These are phyloP conservation scores for Brienomyrus brachyistius DNA, from an alignment of 2,113 vertebrate genomes.

Conservation along the genomic window DNA sequence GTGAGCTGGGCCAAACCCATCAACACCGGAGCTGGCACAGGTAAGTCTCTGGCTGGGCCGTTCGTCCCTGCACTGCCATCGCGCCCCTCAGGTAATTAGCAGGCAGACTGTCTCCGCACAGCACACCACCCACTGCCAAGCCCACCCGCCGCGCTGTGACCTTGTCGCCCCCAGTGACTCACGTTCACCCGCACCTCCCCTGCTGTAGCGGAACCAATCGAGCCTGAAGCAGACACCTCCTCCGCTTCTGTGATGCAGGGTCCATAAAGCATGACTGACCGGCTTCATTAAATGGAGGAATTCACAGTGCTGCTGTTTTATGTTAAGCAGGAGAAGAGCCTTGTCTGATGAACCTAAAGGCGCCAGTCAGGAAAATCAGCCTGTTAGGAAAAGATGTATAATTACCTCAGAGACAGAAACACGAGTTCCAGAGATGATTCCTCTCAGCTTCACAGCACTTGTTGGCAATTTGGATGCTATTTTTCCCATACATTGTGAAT, in stretches of 20 bases:
- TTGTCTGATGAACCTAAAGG: not conserved
- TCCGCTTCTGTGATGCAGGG: not conserved
- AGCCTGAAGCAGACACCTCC: not conserved
- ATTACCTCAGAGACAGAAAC: not conserved
- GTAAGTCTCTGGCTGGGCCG: not conserved
- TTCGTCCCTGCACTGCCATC: not conserved
- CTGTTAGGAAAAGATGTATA: not conserved
- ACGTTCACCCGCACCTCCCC: not conserved
- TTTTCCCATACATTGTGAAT: not conserved
- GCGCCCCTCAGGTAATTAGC: not conserved
- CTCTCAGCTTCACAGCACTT: not conserved
- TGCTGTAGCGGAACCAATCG: not conserved
- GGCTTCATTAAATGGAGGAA: not conserved
- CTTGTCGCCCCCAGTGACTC: not conserved
- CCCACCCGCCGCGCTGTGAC: not conserved
- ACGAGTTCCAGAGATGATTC: not conserved
- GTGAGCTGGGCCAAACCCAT: not conserved
- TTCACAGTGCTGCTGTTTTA: not conserved
- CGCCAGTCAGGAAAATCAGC: not conserved
- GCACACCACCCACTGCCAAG: not conserved
- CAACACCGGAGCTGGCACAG: not conserved
- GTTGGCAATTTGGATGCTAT: not conserved
- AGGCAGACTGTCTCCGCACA: not conserved
- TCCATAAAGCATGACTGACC: not conserved
- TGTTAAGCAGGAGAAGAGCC: not conserved